Evolutionary conservation across 2,888 invertebrate genomes (phyloP), one percentile per base, ranked within the genome.

Genomic region (Gisinianus flammeolus): DNA sequence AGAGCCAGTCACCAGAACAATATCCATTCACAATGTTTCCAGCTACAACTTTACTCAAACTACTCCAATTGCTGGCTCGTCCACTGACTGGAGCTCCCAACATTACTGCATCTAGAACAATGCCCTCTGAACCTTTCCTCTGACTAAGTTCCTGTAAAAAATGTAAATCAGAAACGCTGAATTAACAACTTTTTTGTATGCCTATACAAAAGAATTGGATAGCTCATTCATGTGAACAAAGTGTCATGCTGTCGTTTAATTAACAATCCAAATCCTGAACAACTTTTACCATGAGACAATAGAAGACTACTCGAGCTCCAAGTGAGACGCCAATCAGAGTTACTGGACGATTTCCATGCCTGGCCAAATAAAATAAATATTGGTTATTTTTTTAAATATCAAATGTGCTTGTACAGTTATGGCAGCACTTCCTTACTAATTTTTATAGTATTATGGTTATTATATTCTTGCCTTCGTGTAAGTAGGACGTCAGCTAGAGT

Each of bases 301-400:
- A 90, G 86, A 89, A 92, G 81, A 92, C 90, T 56, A 91, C 91
- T 78, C 91, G 87, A 2, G 91, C 91, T n/a, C 92, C 92, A 19
- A 92, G 87, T 83, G 91, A 91, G 85, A 90, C 91, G 5, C 92
- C 91, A 79, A 91, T 88, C 70, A 92, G 87, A 0, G 91, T 90
- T 31, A 92, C 91, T 2, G 92, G 92, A 54, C 92, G 86, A 83
- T 90, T 89, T 6, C 91, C 91, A 74, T 84, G 84, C 72, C 81
- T 77, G 68, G 77, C 78, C 12, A 26, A 74, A 16, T 31, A 35
- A 28, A 31, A 64, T 66, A 5, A 58, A 28, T 26, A 56, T 31
- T n/a, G 52, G 22, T 26, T 35, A 28, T 24, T 5, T 10, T 44
- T n/a, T 70, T 5, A 66, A 6, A 66, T 24, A 66, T 24, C 16